Conservation (phyloP, 2,113 vertebrate genomes). For the Dissostichus mawsoni region DNA sequence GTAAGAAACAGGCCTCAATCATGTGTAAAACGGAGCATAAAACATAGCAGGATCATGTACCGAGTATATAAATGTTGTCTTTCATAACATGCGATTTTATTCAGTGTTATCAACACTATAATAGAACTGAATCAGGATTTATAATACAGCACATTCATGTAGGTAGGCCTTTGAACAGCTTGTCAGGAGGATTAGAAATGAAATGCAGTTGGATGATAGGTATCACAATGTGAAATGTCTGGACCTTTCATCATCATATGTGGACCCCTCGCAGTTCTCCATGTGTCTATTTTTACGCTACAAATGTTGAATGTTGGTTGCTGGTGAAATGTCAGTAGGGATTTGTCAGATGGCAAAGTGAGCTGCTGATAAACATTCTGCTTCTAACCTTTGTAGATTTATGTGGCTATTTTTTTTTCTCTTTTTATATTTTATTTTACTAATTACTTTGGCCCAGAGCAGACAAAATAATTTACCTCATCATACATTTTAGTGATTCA, state of each 20-base stretch:
- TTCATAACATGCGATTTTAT: no score
- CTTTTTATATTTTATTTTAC: background rate
- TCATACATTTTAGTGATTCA: background rate
- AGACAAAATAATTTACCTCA: background rate
- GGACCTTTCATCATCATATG: constrained; percentile 13
- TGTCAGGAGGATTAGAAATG: background rate
- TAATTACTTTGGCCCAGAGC: background rate
- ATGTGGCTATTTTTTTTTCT: background rate
- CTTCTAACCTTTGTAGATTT: background rate
- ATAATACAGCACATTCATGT: constrained; percentile 4
- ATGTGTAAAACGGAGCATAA: background rate
- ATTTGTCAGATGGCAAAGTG: background rate
- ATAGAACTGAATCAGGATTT: background rate
- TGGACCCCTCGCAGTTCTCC: constrained; percentile 4
- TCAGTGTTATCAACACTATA: no score
- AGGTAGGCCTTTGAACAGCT: background rate
- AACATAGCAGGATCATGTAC: background rate
- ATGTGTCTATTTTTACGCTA: background rate
- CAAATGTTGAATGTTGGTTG: constrained; percentile 22
- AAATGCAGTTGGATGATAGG: constrained; percentile 8
- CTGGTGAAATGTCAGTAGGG: background rate
- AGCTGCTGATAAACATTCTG: background rate
- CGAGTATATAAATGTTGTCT: background rate
- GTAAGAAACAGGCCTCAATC: background rate
- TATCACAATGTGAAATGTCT: background rate